phyloP scores from a whole-genome alignment of 2,113 vertebrate species.

The Ammospiza nelsoni region DNA sequence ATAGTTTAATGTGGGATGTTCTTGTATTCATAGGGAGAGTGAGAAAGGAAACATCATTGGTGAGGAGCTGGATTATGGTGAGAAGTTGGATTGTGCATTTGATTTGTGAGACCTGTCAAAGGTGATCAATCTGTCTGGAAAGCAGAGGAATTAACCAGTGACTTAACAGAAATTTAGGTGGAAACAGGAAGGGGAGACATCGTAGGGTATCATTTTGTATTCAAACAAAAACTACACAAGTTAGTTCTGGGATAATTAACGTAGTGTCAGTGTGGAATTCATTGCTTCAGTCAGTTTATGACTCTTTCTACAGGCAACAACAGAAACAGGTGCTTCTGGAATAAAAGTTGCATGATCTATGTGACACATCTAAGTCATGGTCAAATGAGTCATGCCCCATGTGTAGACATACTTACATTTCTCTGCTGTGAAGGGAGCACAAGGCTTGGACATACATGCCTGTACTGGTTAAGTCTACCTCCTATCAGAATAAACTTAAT shows the following conservation, averaged over 20 bases:
- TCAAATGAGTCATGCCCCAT: accelerated
- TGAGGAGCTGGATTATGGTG: not conserved
- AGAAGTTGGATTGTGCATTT: not conserved
- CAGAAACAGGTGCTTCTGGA: not conserved
- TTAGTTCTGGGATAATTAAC: not conserved
- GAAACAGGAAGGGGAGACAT: not conserved
- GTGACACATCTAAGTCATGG: not conserved
- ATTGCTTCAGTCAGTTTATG: not conserved
- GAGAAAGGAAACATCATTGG: not conserved
- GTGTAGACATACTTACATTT: not conserved
- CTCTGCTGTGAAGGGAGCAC: not conserved
- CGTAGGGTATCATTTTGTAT: not conserved
- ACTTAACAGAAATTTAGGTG: not conserved
- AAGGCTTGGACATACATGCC: not conserved
- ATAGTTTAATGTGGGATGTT: not conserved
- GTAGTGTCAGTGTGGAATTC: not conserved
- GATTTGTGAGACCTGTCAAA: not conserved
- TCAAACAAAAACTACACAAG: not conserved
- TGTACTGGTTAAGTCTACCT: not conserved
- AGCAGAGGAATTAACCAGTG: not conserved
- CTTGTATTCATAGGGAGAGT: not conserved
- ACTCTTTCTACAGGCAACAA: not conserved
- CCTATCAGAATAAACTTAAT: not conserved
- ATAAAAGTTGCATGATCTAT: not conserved
- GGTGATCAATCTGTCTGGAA: not conserved